A percentile compares a stretch with the other conserved stretches of the same genome.
Conservation (phyloP, 2,113 vertebrate genomes). For the Scomber colias region DNA sequence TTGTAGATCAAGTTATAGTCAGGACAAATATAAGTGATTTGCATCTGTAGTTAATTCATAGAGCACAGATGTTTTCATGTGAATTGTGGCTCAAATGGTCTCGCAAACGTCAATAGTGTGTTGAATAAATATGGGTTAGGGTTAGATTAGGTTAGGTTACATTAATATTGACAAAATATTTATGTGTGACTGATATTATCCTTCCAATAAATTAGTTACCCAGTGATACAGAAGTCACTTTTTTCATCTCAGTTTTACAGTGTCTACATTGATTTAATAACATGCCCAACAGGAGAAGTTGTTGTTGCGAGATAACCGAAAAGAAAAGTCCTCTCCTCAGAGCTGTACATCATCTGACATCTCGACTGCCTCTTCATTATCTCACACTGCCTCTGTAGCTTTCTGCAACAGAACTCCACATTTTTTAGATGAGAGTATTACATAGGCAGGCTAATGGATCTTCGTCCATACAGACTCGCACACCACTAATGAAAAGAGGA, state of each 20-base stretch:
- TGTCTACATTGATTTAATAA: neutral
- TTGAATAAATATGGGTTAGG: neutral
- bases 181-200: neutral
- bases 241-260: neutral
- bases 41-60: neutral
- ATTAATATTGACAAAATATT: neutral
- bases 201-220: neutral
- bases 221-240: neutral
- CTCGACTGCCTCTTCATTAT: constrained; percentile 17
- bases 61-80: neutral
- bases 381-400: neutral
- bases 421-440: constrained; percentile 31
- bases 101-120: neutral
- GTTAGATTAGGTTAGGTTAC: too few relatives aligned
- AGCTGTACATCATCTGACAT: constrained; percentile 27
- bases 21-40: neutral
- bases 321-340: constrained; percentile 1
- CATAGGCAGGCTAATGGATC: constrained; percentile 44
- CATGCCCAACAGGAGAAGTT: neutral
- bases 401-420: constrained; percentile 21
- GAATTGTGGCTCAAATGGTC: neutral
- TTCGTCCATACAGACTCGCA: constrained; percentile 34
- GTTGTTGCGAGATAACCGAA: constrained; percentile 10
- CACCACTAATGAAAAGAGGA: constrained; percentile 56
- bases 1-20: neutral